A percentile compares a stretch with the other conserved stretches of the same genome.
phyloP scores from a whole-genome alignment of 2,797 vertebrate species.

The Hydrocynus forskahlii region DNA sequence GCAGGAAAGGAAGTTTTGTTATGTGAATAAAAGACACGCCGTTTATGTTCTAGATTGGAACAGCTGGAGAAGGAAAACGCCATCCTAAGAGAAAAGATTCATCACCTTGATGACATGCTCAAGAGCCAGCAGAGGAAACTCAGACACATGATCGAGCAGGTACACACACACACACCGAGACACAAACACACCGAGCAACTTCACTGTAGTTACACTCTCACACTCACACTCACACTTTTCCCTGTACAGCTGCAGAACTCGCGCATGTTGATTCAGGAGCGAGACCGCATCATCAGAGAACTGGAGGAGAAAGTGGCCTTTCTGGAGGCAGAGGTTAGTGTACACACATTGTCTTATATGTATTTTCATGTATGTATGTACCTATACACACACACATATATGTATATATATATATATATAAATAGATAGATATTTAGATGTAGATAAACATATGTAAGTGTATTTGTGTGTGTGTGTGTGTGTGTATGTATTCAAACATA shows the following conservation, averaged over 20 bases:
- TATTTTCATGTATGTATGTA: no score
- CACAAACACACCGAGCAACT: not conserved
- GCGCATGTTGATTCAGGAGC: conserved; percentile 88
- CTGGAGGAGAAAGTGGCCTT: conserved; percentile 92
- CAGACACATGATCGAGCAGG: conserved; percentile 97
- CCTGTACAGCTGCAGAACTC: conserved; percentile 91
- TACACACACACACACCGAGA: conserved; percentile 55
- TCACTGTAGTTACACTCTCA: not conserved
- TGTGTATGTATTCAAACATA: no score
- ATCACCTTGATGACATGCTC: conserved; percentile 95
- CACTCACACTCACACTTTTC: not conserved
- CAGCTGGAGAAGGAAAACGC: conserved; percentile 90
- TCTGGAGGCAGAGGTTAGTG: conserved; percentile 89
- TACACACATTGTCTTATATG: not conserved
- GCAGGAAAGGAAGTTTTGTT: not conserved
- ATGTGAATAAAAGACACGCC: not conserved
- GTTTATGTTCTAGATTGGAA: conserved; percentile 73
- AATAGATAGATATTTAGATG: no score
- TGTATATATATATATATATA: no score
- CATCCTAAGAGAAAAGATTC: conserved; percentile 89
- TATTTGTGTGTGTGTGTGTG: no score
- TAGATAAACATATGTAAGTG: no score
- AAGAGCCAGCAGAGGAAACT: conserved; percentile 96
- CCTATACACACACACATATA: no score
- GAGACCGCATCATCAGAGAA: conserved; percentile 87